Conservation (phyloP, 2,888 invertebrate genomes). For the Drosophila kuntzei region DNA sequence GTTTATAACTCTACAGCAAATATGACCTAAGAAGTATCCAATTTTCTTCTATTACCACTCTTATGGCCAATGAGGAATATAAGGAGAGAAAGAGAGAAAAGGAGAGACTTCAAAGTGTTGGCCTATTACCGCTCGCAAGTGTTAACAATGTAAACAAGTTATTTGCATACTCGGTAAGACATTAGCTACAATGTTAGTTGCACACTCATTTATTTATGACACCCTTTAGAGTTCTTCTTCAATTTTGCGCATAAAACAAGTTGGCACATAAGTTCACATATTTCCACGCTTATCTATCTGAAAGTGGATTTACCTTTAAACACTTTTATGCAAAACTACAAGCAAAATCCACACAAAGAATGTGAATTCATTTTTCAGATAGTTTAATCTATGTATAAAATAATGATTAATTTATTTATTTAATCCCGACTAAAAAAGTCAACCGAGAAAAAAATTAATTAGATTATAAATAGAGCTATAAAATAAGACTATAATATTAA, state of each 20-base stretch:
- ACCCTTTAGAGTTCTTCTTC: slow-evolving; percentile 3
- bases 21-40: slow-evolving; percentile 1
- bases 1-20: slow-evolving; percentile 5
- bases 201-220: slow-evolving; percentile 14
- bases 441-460: too few species aligned
- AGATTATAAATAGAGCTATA: too few species aligned
- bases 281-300: slow-evolving; percentile 1
- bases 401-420: too few species aligned
- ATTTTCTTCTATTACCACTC: neutral
- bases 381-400: too few species aligned
- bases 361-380: slow-evolving; percentile 1
- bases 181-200: slow-evolving; percentile 34
- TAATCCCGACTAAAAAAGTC: too few species aligned
- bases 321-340: slow-evolving; percentile 28
- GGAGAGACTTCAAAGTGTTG: neutral
- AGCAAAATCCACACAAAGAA: neutral
- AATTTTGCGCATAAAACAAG: slow-evolving; percentile 36
- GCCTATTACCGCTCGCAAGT: neutral
- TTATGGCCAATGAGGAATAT: neutral
- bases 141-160: slow-evolving; percentile 39
- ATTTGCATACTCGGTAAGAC: slow-evolving; percentile 20
- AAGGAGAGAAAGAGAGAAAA: neutral
- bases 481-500: too few species aligned
- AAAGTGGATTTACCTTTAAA: slow-evolving; percentile 30
- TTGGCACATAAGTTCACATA: neutral